Evolutionary conservation across 1,140 invertebrate genomes (phyloP).

Genomic region (Aplysia californica): DNA sequence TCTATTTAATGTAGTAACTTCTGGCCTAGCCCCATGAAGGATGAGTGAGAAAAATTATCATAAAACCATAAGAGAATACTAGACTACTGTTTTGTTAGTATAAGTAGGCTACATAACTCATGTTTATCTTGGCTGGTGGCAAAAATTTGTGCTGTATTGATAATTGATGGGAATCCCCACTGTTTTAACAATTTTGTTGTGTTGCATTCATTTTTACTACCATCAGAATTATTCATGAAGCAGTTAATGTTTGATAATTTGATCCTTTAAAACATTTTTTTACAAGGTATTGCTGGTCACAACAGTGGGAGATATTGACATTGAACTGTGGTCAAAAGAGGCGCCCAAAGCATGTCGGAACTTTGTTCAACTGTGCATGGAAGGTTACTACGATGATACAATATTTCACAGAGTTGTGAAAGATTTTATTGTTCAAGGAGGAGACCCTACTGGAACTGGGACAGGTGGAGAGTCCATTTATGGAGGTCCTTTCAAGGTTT

Average conservation of each 20-base stretch:
- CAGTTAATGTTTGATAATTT: neutral
- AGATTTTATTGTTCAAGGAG: constrained; percentile 95
- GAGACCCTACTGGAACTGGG: constrained; percentile 91
- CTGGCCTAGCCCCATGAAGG: neutral
- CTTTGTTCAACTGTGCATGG: constrained; percentile 97
- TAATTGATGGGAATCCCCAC: too few species aligned
- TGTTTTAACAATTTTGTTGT: neutral
- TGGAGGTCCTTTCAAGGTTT: constrained; percentile 90
- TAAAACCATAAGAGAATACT: too few species aligned
- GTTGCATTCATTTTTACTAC: neutral
- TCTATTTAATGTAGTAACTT: neutral
- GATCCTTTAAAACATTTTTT: constrained; percentile 12
- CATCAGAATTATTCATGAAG: neutral
- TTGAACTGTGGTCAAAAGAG: constrained; percentile 98
- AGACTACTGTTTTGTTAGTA: too few species aligned
- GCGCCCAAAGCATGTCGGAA: constrained; percentile 95
- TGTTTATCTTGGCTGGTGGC: neutral
- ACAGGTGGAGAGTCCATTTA: constrained; percentile 93
- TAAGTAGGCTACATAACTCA: neutral
- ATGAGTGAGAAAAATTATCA: neutral
- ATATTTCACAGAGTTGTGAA: constrained; percentile 93
- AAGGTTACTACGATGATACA: constrained; percentile 94
- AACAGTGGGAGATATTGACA: constrained; percentile 94
- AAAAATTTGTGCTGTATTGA: neutral
- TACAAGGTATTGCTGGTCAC: constrained; percentile 89